These are phyloP conservation scores for Sapayoa aenigma DNA, from an alignment of 2,113 vertebrate genomes.

Conservation along the genomic window DNA sequence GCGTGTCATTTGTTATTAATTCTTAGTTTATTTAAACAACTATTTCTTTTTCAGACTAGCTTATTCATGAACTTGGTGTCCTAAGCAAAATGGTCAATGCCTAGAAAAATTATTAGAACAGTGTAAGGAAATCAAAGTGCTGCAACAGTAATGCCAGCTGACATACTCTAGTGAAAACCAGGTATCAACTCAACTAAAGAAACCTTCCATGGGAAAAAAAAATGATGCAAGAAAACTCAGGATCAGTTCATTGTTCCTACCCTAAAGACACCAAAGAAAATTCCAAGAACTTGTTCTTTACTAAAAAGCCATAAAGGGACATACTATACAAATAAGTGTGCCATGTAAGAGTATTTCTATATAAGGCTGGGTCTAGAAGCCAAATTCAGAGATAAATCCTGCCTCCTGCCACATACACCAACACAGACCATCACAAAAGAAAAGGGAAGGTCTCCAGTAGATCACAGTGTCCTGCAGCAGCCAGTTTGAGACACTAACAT, in stretches of 20 bases:
- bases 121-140: not conserved
- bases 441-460: not conserved
- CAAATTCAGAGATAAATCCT: not conserved
- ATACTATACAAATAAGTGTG: slow-evolving; percentile 2
- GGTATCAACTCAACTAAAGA: not conserved
- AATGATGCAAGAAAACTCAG: not conserved
- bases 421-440: not conserved
- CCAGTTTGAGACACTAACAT: not conserved
- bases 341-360: slow-evolving; percentile 30
- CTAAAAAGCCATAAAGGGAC: slow-evolving; percentile 21
- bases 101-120: not conserved
- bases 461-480: not conserved
- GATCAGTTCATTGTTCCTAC: not conserved
- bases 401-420: not conserved
- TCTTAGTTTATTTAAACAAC: not conserved
- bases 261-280: not conserved
- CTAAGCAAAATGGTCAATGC: not conserved
- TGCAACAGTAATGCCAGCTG: not conserved
- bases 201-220: not conserved
- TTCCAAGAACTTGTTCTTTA: slow-evolving; percentile 31
- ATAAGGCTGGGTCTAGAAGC: not conserved
- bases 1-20: not conserved
- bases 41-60: not conserved
- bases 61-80: not conserved
- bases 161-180: not conserved